Evolutionary conservation across 2,797 vertebrate genomes (phyloP).

Genomic region (Acridotheres tristis): DNA sequence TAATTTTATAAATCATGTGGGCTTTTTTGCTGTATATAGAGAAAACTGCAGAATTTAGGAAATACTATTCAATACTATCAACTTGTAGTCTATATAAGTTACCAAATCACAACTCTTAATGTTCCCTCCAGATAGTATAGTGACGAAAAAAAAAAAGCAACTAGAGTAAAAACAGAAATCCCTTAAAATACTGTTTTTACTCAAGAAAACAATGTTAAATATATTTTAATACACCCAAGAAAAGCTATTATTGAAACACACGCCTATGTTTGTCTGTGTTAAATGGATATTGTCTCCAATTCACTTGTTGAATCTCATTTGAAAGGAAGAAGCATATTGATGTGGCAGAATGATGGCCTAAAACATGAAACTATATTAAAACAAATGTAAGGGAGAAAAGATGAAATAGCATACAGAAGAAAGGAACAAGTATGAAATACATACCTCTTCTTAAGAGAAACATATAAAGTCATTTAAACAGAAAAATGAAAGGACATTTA

Average conservation of each 20-base stretch:
- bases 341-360: neutral
- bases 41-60: neutral
- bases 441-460: neutral
- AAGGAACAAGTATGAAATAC: neutral
- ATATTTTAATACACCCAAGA: neutral
- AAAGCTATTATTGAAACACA: neutral
- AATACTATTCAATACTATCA: neutral
- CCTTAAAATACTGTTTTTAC: neutral
- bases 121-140: neutral
- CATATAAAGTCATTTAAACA: neutral
- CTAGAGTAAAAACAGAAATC: neutral
- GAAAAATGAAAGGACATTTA: neutral
- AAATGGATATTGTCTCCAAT: neutral
- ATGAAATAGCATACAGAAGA: neutral
- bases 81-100: neutral
- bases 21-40: neutral
- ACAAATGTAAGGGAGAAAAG: neutral
- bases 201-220: neutral
- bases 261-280: neutral
- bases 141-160: neutral
- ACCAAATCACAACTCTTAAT: neutral
- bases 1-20: neutral
- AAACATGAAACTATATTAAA: neutral
- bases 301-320: neutral
- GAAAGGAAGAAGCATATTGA: neutral